A percentile compares a stretch with the other conserved stretches of the same genome.
These are phyloP conservation scores for Sylvietta virens DNA, from an alignment of 2,113 vertebrate genomes.

Conservation along the genomic window DNA sequence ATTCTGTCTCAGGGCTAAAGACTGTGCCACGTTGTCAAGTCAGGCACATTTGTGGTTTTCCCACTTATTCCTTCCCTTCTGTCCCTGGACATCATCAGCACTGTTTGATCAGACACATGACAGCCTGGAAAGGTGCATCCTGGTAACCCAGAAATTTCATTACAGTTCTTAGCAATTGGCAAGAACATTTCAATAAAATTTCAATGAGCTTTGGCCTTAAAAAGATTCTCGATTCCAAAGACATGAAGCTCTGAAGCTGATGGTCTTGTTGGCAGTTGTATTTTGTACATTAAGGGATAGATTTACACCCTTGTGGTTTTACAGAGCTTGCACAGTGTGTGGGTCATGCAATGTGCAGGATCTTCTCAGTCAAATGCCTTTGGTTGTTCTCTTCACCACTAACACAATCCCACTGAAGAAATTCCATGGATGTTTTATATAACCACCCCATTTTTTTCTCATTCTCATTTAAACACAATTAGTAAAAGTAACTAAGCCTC, in stretches of 20 bases:
- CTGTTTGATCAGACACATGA: not conserved
- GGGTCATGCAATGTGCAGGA: not conserved
- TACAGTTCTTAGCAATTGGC: not conserved
- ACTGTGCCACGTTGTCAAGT: not conserved
- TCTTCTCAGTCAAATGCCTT: not conserved
- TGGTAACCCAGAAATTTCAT: conserved; percentile 1
- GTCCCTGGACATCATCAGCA: not conserved
- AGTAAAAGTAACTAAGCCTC: not conserved
- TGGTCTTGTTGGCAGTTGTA: not conserved
- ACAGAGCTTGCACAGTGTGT: not conserved
- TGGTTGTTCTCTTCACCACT: not conserved
- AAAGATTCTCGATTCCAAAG: not conserved
- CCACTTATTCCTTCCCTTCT: not conserved
- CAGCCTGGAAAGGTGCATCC: not conserved
- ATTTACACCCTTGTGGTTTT: not conserved
- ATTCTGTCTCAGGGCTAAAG: not conserved
- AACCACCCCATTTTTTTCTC: not conserved
- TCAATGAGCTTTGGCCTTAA: not conserved
- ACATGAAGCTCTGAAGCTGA: not conserved
- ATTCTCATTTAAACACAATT: not conserved
- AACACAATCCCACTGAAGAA: not conserved
- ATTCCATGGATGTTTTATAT: not conserved
- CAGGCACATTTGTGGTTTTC: not conserved
- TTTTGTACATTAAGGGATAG: not conserved
- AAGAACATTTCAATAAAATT: not conserved